Percentiles rank a stretch among this genome's conserved stretches.
Evolutionary conservation across 30 jellyfish, hydroid and myxozoan genomes (phyloP).

Genomic region (Sanderia malayensis): DNA sequence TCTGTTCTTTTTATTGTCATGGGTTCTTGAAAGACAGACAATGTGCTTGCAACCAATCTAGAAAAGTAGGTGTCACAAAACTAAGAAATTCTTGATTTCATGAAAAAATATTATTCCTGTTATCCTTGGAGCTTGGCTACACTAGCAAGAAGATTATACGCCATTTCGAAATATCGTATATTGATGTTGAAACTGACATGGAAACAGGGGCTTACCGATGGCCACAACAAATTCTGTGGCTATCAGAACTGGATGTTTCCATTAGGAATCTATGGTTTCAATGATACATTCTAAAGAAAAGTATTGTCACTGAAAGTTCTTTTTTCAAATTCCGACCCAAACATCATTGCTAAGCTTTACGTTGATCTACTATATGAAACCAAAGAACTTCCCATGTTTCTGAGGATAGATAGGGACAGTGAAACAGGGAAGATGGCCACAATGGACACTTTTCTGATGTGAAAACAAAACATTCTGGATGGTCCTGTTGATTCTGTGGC

Average conservation of each 20-base stretch:
- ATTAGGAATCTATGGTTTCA: conserved; percentile 9
- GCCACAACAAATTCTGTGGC: conserved; percentile 32
- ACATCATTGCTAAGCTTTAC: conserved; percentile 17
- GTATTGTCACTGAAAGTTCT: conserved; percentile 4
- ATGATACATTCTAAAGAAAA: conserved; percentile 22
- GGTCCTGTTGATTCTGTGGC: conserved; percentile 16
- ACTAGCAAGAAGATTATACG: background rate
- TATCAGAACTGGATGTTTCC: conserved; percentile 26
- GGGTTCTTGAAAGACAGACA: background rate
- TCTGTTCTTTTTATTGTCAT: background rate
- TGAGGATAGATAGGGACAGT: conserved; percentile 32
- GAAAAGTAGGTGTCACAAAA: background rate
- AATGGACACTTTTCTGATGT: conserved; percentile 4
- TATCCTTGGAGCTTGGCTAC: conserved; percentile 3
- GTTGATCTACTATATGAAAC: conserved; percentile 12
- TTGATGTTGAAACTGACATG: background rate
- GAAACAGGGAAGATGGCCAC: conserved; percentile 40
- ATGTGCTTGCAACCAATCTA: background rate
- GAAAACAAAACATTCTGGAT: background rate
- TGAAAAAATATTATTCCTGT: background rate
- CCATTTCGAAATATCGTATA: background rate
- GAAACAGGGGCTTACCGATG: conserved; percentile 16
- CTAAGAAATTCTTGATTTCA: background rate
- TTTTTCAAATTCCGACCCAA: conserved; percentile 15
- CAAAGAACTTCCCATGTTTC: conserved; percentile 1